Percentiles rank a stretch among this genome's conserved stretches.
Conservation (phyloP, 2,797 vertebrate species). For the Catamblyrhynchus diadema region DNA sequence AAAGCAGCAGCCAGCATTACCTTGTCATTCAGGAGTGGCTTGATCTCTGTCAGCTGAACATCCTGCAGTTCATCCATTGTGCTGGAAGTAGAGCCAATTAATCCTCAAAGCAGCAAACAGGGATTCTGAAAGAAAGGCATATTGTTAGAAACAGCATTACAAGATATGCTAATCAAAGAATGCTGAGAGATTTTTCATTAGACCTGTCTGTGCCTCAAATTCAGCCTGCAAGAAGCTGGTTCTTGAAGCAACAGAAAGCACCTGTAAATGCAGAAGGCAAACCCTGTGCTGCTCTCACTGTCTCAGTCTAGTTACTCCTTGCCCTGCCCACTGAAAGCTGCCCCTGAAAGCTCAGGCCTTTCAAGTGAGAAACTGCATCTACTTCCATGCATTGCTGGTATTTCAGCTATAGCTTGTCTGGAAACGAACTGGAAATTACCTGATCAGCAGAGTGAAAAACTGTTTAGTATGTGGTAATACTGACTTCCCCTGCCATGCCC, state of each 20-base stretch:
- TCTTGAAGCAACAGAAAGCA: not conserved
- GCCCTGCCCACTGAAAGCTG: not conserved
- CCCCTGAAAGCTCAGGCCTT: not conserved
- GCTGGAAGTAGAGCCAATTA: not conserved
- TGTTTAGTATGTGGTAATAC: not conserved
- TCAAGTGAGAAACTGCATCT: not conserved
- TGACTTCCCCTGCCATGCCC: not conserved
- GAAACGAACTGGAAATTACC: not conserved
- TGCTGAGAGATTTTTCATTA: not conserved
- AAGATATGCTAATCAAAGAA: not conserved
- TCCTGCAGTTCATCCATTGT: constrained; percentile 94
- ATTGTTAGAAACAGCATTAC: not conserved
- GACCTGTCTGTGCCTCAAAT: not conserved
- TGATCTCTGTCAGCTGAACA: constrained; percentile 93
- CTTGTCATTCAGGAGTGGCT: constrained; percentile 91
- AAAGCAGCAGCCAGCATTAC: constrained; percentile 67
- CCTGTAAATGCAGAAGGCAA: not conserved
- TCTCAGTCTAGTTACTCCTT: not conserved
- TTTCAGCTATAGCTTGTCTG: not conserved
- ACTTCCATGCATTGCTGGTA: not conserved
- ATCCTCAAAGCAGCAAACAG: constrained; percentile 25
- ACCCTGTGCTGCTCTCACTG: not conserved
- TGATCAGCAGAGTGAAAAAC: not conserved
- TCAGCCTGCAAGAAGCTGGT: not conserved
- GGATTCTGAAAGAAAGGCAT: constrained; percentile 62